Percentiles rank a stretch among this genome's conserved stretches.
Conservation (phyloP, 2,888 invertebrate genomes). For the Cacoxenus indagator region DNA sequence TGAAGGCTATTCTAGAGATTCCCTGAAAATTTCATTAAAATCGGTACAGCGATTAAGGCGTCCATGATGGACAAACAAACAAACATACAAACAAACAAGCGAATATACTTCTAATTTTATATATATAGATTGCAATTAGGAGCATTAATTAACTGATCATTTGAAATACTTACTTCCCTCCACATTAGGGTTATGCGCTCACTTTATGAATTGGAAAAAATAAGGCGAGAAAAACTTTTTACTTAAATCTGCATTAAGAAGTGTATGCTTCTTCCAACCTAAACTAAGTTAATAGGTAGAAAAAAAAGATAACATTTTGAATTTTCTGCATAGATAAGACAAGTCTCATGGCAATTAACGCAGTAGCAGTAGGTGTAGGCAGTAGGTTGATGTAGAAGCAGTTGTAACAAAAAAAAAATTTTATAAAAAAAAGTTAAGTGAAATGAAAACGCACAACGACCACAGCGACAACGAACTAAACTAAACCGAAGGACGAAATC, state of each 20-base stretch:
- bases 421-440: neutral
- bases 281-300: neutral
- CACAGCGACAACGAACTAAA: neutral
- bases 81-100: too few species aligned
- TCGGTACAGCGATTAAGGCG: too few species aligned
- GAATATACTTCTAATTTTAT: too few species aligned
- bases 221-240: neutral
- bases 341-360: slow-evolving; percentile 10
- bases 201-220: neutral
- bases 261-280: neutral
- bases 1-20: too few species aligned
- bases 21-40: too few species aligned
- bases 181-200: too few species aligned
- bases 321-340: slow-evolving; percentile 8
- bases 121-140: too few species aligned
- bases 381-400: neutral
- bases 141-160: too few species aligned
- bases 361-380: neutral
- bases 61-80: too few species aligned
- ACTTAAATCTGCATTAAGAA: slow-evolving; percentile 8
- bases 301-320: neutral
- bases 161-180: too few species aligned
- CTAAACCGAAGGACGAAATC: neutral
- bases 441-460: slow-evolving; percentile 1
- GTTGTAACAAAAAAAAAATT: neutral